phyloP scores from a whole-genome alignment of 37 sponge, comb jelly and placozoan species.

The Halichondria panicea region DNA sequence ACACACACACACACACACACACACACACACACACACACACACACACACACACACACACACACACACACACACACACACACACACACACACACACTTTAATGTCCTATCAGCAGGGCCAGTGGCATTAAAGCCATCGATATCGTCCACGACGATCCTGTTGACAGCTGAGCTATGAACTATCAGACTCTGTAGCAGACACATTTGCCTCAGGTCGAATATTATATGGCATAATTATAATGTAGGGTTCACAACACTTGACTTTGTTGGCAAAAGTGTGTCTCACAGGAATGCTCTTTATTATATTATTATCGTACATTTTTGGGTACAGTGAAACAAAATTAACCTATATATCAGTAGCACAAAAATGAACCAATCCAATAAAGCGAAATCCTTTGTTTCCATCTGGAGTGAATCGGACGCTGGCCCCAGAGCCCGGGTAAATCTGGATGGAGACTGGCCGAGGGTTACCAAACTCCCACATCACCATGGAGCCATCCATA shows the following conservation, averaged over 20 bases:
- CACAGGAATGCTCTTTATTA: too few species aligned
- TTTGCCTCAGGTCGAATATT: constrained; percentile 88
- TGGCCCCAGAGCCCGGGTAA: constrained; percentile 34
- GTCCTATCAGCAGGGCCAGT: constrained; percentile 88
- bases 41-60: too few species aligned
- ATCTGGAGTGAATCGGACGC: constrained; percentile 78
- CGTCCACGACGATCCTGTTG: constrained; percentile 73
- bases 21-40: too few species aligned
- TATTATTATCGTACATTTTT: too few species aligned
- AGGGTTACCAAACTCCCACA: constrained; percentile 86
- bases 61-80: too few species aligned
- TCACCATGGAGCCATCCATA: constrained; percentile 68
- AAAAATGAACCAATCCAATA: too few species aligned
- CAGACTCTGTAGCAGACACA: constrained; percentile 49
- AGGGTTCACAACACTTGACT: constrained; percentile 77
- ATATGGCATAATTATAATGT: too few species aligned
- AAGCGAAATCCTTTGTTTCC: constrained; percentile 98
- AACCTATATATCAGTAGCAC: too few species aligned
- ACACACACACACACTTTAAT: too few species aligned
- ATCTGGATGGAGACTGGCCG: constrained; percentile 47
- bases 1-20: too few species aligned
- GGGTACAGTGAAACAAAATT: background rate
- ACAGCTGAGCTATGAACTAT: constrained; percentile 74
- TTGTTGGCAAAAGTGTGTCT: constrained; percentile 85
- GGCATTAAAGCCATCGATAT: constrained; percentile 78